Base-by-base conservation (phyloP, 2,797 vertebrate genomes). In the Macrochelys suwanniensis region DNA sequence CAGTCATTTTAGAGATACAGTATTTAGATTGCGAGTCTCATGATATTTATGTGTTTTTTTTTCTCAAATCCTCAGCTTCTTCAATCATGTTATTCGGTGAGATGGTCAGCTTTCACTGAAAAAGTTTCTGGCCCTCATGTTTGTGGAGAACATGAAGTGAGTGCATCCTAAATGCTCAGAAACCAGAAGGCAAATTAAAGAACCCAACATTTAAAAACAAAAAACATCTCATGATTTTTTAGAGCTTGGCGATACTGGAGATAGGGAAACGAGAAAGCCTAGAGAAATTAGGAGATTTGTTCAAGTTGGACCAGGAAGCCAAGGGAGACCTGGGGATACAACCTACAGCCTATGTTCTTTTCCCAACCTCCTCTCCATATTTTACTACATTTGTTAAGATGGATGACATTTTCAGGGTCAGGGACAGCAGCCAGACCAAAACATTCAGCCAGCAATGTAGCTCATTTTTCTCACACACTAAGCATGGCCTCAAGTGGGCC, bases 171-270 rank as follows among this genome's bases (percentile, higher is more conserved):
- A 71, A 82, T 6, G 1, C 19, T 7, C 17, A 80, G 26, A 12
- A 57, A 19, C 83, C 21, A 19, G 17, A 50, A 25, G 21, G 3
- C 21, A 84, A 26, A 88, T 84, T 88, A 51, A 11, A 89, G 1
- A 51, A 68, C 80, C 51, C 17, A 92, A 2, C 2, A 6, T 78
- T 71, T 81, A 76, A 50, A 50, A 50, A 49, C 49, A 80, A 56
- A 13, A 82, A 56, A 11, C 11, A 68, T 11, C 33, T n/a, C 37
- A 54, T 15, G 0, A 80, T 89, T 84, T 90, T 3, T 85, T 28
- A 57, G 1, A 4, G 53, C 0, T 1, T 33, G 50, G 16, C 3
- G 11, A 57, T 6, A 88, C 61, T 37, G 25, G 5, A 50, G 5
- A 84, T 76, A 9, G 33, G 19, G 87, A 95, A 80, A 0, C 1